phyloP scores from a whole-genome alignment of 53 echinoderm and acorn worm species.

The Zoroaster sp. region DNA sequence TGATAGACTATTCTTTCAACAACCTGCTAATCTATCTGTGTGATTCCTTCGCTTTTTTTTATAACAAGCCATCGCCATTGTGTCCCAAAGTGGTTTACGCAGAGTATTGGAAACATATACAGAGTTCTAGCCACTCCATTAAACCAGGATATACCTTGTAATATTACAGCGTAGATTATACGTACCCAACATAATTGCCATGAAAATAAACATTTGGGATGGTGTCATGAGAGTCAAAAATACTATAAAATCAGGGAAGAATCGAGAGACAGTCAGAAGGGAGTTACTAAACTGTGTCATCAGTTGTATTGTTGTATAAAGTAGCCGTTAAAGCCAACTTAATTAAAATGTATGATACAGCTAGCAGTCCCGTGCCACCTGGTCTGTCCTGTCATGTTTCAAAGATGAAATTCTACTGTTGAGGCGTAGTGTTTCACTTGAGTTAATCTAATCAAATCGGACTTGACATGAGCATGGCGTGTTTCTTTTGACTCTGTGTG shows the following conservation, averaged over 20 bases:
- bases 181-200: background rate
- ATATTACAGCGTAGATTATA: background rate
- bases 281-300: slow-evolving; percentile 20
- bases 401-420: background rate
- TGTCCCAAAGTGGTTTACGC: slow-evolving; percentile 35
- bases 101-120: slow-evolving; percentile 33
- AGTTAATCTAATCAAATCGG: slow-evolving; percentile 17
- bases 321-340: slow-evolving; percentile 6
- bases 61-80: background rate
- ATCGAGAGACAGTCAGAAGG: background rate
- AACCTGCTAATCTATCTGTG: slow-evolving; percentile 21
- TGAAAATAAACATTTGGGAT: slow-evolving; percentile 36
- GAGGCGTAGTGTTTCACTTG: slow-evolving; percentile 22
- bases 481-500: background rate
- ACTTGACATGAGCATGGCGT: background rate
- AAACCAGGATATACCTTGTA: background rate
- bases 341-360: slow-evolving; percentile 21
- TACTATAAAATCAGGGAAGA: background rate
- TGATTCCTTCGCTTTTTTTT: background rate
- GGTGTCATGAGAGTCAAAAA: background rate
- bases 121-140: background rate
- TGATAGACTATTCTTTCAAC: slow-evolving; percentile 37
- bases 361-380: background rate
- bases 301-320: background rate
- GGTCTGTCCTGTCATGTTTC: slow-evolving; percentile 12